A percentile compares a stretch with the other conserved stretches of the same genome.
phyloP scores from a whole-genome alignment of 1,140 invertebrate genomes.

The Holcopasites calliopsidis region DNA sequence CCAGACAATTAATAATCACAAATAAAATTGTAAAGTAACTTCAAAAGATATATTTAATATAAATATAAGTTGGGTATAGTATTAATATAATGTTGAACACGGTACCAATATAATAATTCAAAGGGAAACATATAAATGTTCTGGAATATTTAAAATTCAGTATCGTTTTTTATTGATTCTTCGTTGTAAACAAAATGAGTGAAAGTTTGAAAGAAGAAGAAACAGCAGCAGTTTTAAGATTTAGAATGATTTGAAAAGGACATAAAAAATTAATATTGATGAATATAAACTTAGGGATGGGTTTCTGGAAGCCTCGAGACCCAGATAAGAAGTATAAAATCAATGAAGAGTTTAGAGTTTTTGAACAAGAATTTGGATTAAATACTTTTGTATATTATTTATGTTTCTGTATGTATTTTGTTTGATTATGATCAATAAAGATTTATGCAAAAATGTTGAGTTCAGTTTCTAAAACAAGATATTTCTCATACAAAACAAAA shows the following conservation, averaged over 20 bases:
- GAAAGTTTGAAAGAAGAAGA: background rate
- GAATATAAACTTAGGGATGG: too few species aligned
- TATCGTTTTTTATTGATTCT: background rate
- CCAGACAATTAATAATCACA: background rate
- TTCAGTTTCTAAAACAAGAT: too few species aligned
- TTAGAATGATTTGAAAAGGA: background rate
- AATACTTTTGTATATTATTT: too few species aligned
- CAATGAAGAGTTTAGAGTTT: too few species aligned
- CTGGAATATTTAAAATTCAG: constrained; percentile 5
- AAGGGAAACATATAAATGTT: background rate
- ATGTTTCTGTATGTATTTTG: too few species aligned
- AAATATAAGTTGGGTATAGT: background rate
- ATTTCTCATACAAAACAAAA: too few species aligned
- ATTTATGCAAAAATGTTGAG: too few species aligned
- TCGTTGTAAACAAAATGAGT: background rate
- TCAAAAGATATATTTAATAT: constrained; percentile 15
- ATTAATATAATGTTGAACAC: constrained; percentile 5
- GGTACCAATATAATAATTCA: background rate
- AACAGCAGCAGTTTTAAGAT: background rate
- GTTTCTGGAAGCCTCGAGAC: too few species aligned
- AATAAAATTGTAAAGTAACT: constrained; percentile 13
- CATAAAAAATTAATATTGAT: constrained; percentile 26
- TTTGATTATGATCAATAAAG: too few species aligned
- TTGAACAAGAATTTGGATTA: too few species aligned
- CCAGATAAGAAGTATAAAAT: too few species aligned